Percentiles rank a stretch among this genome's conserved stretches.
Conservation (phyloP, 1,140 invertebrate genomes). For the Phymastichus coffea region DNA sequence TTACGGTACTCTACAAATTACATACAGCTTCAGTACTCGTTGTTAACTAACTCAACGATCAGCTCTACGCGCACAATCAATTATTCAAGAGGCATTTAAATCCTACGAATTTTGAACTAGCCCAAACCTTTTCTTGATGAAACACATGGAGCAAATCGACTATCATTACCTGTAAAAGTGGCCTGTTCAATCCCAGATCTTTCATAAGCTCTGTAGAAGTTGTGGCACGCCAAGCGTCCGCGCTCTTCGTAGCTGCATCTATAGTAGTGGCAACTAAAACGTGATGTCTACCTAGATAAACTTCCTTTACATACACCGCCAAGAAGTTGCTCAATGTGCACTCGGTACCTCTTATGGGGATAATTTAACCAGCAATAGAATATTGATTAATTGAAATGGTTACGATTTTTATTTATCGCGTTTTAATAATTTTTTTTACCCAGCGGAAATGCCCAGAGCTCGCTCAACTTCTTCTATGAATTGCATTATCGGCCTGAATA, state of each 20-base stretch:
- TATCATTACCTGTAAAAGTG: constrained; percentile 71
- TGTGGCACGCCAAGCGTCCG: constrained; percentile 73
- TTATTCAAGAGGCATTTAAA: too few relatives aligned
- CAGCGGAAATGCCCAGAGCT: constrained; percentile 62
- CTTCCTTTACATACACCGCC: constrained; percentile 74
- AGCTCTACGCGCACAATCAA: too few relatives aligned
- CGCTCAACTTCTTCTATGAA: constrained; percentile 79
- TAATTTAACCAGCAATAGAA: not conserved
- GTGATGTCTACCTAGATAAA: constrained; percentile 64
- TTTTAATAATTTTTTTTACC: constrained; percentile 50
- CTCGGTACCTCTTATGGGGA: constrained; percentile 52
- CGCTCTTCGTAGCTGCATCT: constrained; percentile 69
- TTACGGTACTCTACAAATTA: constrained; percentile 66
- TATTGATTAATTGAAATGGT: too few relatives aligned
- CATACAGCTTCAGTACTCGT: too few relatives aligned
- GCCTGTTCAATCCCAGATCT: constrained; percentile 63
- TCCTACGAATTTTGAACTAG: too few relatives aligned
- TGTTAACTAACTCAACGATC: too few relatives aligned
- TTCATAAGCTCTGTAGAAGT: constrained; percentile 68
- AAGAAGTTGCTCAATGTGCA: constrained; percentile 75
- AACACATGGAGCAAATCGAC: too few relatives aligned
- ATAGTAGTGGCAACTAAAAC: constrained; percentile 63
- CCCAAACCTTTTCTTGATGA: too few relatives aligned
- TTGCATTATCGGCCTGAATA: constrained; percentile 72
- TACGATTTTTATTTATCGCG: too few relatives aligned